phyloP scores from a whole-genome alignment of 2,888 invertebrate genomes.

The Synanthedon vespiformis region DNA sequence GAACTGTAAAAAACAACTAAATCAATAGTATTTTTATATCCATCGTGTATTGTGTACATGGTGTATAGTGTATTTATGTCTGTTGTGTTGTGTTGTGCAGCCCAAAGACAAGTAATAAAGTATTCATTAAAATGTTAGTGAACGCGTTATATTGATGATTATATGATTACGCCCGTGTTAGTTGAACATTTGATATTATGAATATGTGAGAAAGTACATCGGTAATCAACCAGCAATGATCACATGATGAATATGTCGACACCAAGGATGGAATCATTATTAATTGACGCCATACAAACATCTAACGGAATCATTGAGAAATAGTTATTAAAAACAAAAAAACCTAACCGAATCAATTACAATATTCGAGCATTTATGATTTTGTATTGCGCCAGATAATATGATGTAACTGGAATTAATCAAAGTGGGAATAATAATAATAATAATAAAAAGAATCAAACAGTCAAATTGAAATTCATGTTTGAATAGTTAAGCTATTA shows the following conservation, averaged over 20 bases:
- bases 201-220: conserved; percentile 39
- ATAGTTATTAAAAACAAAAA: not conserved
- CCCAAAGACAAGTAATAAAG: conserved; percentile 55
- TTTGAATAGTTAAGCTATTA: conserved; percentile 34
- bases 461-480: conserved; percentile 19
- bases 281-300: conserved; percentile 45
- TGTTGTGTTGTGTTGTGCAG: conserved; percentile 12
- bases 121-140: conserved; percentile 38
- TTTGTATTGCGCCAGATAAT: conserved; percentile 30
- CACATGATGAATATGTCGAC: conserved; percentile 26
- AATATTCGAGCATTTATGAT: too few relatives aligned
- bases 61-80: not conserved
- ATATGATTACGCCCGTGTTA: conserved; percentile 48
- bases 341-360: not conserved
- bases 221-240: conserved; percentile 19
- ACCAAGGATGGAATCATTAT: conserved; percentile 30
- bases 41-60: too few relatives aligned
- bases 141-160: conserved; percentile 35
- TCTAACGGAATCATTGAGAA: not conserved
- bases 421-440: too few relatives aligned
- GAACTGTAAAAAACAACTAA: too few relatives aligned
- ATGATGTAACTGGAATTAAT: too few relatives aligned
- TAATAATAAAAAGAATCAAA: too few relatives aligned
- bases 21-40: too few relatives aligned
- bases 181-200: conserved; percentile 30